Conservation (phyloP, 1,140 invertebrate genomes). For the Drosophila watanabei region DNA sequence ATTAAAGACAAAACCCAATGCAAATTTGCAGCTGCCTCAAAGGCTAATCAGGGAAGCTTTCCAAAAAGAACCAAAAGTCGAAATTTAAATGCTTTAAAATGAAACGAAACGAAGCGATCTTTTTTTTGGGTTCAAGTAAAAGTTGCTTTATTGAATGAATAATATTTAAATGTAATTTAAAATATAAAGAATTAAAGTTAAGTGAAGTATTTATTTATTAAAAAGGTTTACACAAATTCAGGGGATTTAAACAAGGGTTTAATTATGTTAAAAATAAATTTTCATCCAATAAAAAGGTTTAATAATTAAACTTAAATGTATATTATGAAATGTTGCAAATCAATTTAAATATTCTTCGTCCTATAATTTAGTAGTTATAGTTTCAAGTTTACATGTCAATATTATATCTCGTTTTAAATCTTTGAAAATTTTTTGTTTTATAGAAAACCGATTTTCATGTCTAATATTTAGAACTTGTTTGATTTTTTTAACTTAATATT, state of each 20-base stretch:
- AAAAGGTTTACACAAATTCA: not conserved
- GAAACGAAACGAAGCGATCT: not conserved
- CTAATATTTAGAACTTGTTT: too few relatives aligned
- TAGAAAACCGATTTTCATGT: too few relatives aligned
- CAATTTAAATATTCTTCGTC: too few relatives aligned
- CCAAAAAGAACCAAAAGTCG: not conserved
- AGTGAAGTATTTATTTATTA: not conserved
- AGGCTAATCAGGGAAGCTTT: constrained; percentile 39
- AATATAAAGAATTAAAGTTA: not conserved
- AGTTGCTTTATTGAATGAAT: constrained; percentile 6
- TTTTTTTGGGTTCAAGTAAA: not conserved
- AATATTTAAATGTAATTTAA: not conserved
- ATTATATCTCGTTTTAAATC: too few relatives aligned
- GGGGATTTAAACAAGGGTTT: too few relatives aligned
- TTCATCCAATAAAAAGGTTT: not conserved
- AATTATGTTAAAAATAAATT: not conserved
- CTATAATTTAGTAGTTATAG: too few relatives aligned
- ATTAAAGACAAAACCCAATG: constrained; percentile 36
- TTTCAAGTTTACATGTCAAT: too few relatives aligned
- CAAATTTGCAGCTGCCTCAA: constrained; percentile 24
- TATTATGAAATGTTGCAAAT: too few relatives aligned
- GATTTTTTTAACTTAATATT: too few relatives aligned
- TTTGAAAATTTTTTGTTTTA: too few relatives aligned
- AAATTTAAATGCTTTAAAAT: constrained; percentile 14
- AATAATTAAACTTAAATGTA: not conserved